Conservation (phyloP, 92 coral and sea anemone genomes). For the Umimayanthus kanabou region DNA sequence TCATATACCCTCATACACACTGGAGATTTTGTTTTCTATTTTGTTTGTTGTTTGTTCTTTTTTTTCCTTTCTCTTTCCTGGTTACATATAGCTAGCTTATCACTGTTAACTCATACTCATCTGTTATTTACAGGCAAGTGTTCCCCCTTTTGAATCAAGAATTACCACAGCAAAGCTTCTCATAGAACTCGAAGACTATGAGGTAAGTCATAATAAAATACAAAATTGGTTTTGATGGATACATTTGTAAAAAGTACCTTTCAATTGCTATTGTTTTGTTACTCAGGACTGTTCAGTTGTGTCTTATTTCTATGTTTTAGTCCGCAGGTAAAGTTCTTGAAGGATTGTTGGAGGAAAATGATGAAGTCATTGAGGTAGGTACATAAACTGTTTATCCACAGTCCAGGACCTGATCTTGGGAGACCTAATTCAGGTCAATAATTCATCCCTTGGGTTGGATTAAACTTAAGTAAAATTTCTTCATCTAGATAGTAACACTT, state of each 20-base stretch:
- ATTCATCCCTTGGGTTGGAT: too few relatives aligned
- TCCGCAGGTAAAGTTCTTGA: conserved; percentile 75
- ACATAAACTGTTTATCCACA: neutral
- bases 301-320: conserved; percentile 46
- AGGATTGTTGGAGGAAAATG: conserved; percentile 84
- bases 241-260: neutral
- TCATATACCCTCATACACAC: too few relatives aligned
- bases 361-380: conserved; percentile 82
- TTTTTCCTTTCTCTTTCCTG: neutral
- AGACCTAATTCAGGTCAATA: too few relatives aligned
- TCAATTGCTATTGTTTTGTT: neutral
- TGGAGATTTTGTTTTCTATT: neutral
- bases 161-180: conserved; percentile 86
- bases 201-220: conserved; percentile 57
- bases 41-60: neutral
- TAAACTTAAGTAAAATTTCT: too few relatives aligned
- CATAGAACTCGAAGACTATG: conserved; percentile 86
- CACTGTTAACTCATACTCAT: neutral
- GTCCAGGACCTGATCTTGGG: too few relatives aligned
- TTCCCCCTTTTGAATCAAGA: conserved; percentile 89
- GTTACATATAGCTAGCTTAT: neutral
- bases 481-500: too few relatives aligned
- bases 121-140: conserved; percentile 55
- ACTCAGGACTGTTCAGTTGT: neutral
- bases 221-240: neutral